phyloP scores from a whole-genome alignment of 2,113 vertebrate genomes.

The Callipepla squamata region DNA sequence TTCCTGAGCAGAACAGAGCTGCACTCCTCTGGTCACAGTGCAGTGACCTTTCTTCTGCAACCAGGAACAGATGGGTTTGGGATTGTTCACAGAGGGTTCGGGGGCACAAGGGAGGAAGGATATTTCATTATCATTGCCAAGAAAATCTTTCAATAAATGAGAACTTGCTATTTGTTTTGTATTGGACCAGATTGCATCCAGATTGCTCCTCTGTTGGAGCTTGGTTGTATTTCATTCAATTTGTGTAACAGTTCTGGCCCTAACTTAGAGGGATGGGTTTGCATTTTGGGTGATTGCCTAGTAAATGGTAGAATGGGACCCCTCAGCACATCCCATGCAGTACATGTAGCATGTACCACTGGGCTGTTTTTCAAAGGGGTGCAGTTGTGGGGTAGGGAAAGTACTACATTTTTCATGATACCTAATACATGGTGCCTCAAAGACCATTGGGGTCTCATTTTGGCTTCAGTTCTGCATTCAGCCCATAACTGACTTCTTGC shows the following conservation, averaged over 20 bases:
- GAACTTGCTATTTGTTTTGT: not conserved
- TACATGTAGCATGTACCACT: not conserved
- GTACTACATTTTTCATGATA: not conserved
- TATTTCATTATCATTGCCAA: not conserved
- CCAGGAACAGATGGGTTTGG: not conserved
- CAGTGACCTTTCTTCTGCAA: not conserved
- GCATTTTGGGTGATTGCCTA: not conserved
- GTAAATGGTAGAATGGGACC: not conserved
- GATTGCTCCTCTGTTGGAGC: not conserved
- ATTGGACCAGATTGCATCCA: not conserved
- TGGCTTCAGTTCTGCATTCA: not conserved
- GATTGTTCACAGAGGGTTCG: not conserved
- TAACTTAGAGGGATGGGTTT: not conserved
- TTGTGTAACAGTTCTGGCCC: not conserved
- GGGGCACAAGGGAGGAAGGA: not conserved
- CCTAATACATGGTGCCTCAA: not conserved
- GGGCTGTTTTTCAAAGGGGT: fast-evolving
- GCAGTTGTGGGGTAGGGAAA: not conserved
- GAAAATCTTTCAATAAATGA: not conserved
- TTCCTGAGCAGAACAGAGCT: not conserved
- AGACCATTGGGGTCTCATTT: not conserved
- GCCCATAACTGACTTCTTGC: not conserved
- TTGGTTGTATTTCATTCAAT: not conserved
- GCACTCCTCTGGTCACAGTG: not conserved
- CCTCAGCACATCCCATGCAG: not conserved